Conservation (phyloP, 1,140 invertebrate species). For the Camponotus vicinus region DNA sequence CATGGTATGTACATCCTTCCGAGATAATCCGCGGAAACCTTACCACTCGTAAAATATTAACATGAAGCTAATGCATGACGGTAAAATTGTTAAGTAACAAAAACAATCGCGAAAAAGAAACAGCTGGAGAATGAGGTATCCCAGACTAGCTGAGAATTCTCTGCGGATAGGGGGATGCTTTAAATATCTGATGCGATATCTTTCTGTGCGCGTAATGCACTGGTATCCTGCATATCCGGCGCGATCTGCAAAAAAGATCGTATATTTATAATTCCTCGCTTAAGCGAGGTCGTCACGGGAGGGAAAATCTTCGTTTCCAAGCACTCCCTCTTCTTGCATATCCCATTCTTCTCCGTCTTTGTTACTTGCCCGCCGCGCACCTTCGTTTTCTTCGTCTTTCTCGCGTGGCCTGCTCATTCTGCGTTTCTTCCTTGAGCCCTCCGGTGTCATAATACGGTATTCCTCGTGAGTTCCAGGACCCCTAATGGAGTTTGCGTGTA, state of each 20-base stretch:
- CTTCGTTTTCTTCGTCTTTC: conserved; percentile 27
- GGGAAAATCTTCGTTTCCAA: conserved; percentile 25
- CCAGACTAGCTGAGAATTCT: conserved; percentile 15
- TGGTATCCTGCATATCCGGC: conserved; percentile 21
- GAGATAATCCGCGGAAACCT: conserved; percentile 20
- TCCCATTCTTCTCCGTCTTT: background rate
- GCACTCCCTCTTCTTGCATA: background rate
- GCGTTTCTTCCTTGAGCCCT: conserved; percentile 61
- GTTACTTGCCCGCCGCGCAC: background rate
- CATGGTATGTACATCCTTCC: background rate
- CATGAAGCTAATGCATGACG: background rate
- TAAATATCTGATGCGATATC: conserved; percentile 41
- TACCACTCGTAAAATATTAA: conserved; percentile 4
- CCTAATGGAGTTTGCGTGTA: conserved; percentile 83
- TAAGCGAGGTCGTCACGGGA: conserved; percentile 26
- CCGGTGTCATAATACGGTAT: conserved; percentile 78
- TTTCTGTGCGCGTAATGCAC: conserved; percentile 27
- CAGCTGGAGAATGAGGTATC: background rate
- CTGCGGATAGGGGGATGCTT: background rate
- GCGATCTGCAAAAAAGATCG: conserved; percentile 25
- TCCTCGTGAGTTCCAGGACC: conserved; percentile 69
- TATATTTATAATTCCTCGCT: conserved; percentile 57
- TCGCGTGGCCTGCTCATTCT: conserved; percentile 46
- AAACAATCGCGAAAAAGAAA: background rate
- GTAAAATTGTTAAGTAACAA: conserved; percentile 15